phyloP scores from a whole-genome alignment of 2,113 vertebrate species.

The Corythoichthys haematopterus region DNA sequence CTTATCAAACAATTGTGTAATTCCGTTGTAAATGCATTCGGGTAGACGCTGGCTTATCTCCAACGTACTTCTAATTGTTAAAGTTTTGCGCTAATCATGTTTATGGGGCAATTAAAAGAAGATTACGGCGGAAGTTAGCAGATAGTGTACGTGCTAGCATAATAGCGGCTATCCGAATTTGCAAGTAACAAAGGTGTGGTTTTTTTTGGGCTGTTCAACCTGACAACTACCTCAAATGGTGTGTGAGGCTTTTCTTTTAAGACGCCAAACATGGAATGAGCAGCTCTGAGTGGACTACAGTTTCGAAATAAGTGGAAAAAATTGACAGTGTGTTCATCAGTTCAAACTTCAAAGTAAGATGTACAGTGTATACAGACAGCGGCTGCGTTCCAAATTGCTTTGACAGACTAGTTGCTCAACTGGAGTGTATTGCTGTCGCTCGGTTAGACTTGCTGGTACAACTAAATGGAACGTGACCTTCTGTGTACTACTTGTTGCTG shows the following conservation, averaged over 20 bases:
- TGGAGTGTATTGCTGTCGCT: not conserved
- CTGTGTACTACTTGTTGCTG: not conserved
- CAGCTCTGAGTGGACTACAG: not conserved
- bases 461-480: not conserved
- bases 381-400: not conserved
- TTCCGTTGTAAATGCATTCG: not conserved
- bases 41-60: not conserved
- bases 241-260: not conserved
- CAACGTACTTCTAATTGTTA: not conserved
- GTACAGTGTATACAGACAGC: not conserved
- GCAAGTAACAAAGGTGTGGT: not conserved
- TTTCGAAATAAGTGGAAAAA: not conserved
- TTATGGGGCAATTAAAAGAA: not conserved
- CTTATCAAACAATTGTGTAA: not conserved
- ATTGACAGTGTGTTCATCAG: not conserved
- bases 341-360: not conserved
- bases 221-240: not conserved
- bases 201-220: not conserved
- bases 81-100: not conserved
- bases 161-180: not conserved
- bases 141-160: conserved; percentile 2
- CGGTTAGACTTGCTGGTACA: no score
- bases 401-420: not conserved
- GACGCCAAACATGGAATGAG: not conserved
- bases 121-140: not conserved